Evolutionary conservation across 2,113 vertebrate genomes (phyloP), one percentile per base, ranked within the genome.

Genomic region (Chrysemys picta): DNA sequence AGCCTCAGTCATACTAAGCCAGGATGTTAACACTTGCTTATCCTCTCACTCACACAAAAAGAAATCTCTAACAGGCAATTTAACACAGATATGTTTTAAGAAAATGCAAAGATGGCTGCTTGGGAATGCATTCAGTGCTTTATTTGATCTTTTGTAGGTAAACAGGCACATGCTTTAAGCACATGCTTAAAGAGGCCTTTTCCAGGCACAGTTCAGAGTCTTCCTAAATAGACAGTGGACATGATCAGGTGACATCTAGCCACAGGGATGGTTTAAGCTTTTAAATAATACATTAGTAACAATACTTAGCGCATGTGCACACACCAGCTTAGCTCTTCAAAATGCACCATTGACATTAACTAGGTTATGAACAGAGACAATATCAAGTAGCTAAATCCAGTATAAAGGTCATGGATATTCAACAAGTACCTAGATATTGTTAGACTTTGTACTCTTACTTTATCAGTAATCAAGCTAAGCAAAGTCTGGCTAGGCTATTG

Each of bases 71-170:
- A 31, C 0, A 6, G 45, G 21, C 47, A 81, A 83, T 91, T 95
- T 49, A 93, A 76, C 62, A 91, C 13, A 84, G 82, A 86, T 24
- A 81, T 11, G 69, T 42, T 89, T 90, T 31, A 69, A 83, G 89
- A 35, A 84, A 94, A 91, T 0, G 29, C 17, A 80, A 84, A 27
- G 7, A 89, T 24, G 5, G 14, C 85, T 85, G 27, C 62, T 22
- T 79, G 53, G 82, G 50, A 80, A 62, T 3, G 38, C 2, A 45
- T 45, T 94, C 14, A 89, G 53, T 72, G 3, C 85, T 90, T 95
- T 90, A 82, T 81, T 82, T 89, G 10, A 42, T 27, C 14, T 5
- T 24, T 42, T 89, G 38, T 19, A 86, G 86, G 69, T 38, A 82
- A 92, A 80, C 1, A 80, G 72, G 38, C 12, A 88, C 27, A 59